Base-by-base conservation (phyloP, 2,888 invertebrate species). In the Azorinus chamasolen region DNA sequence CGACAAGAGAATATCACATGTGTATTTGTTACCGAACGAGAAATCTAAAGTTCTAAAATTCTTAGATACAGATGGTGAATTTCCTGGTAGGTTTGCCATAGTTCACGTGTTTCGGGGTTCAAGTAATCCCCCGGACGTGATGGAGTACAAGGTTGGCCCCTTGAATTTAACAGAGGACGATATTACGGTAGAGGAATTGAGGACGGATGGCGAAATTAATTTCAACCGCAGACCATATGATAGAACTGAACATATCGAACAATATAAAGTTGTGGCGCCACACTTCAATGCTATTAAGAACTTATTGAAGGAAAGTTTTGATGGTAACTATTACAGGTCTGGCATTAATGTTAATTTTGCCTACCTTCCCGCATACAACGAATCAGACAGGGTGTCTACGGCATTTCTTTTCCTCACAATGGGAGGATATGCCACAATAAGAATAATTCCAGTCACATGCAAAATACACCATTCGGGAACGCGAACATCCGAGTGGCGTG, bases 91-190 rank as follows among this genome's bases (percentile, higher is more conserved):
- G 8, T 83, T 62, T 43, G 85, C 85, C 18, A 64, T 71, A 18
- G 83, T 80, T 3, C 69, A 74, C 32, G 76, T 85, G 1, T 45
- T 69, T n/a, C 61, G 83, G 8, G 85, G 82, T 10, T 46, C 46
- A 12, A 16, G 18, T 39, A 24, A 39, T 10, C 45, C 61, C 2
- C 75, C 79, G 12, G 78, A 82, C 54, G 41, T 85, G 22, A 82
- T 80, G 77, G 82, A 82, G 45, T 85, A 83, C 51, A 75, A 74
- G 51, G 72, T 85, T 6, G 85, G 85, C 37, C 83, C 85, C 1
- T 46, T 85, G 1, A 69, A 73, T 45, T 64, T 62, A 22, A 37
- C 61, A 12, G 14, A 45, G 1, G 58, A 45, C 10, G 46, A 58
- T 4, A 66, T 79, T 14, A 25, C 14, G 25, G 61, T 75, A 12